Base-by-base conservation (phyloP, 2,797 vertebrate genomes). In the Kryptopterus vitreolus region DNA sequence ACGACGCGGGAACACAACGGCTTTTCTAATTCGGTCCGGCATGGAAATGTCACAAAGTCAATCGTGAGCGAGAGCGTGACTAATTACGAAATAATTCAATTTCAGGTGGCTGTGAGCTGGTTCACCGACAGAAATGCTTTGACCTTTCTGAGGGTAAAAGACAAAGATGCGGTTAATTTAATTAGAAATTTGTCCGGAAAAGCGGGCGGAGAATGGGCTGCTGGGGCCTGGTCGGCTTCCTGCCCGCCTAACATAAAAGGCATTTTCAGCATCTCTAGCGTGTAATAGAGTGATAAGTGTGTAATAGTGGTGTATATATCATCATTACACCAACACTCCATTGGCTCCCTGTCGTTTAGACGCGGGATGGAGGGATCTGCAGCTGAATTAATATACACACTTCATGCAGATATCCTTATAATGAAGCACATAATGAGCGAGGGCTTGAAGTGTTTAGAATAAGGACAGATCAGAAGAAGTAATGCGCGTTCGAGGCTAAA, bases 21-120 rank as follows among this genome's bases (percentile, higher is more conserved):
- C 26, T 24, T 53, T 81, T 61, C 58, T 79, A 26, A 72, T 53
- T 71, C 61, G 24, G 52, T 31, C 22, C 46, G 58, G 38, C 22
- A 59, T 10, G 22, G 48, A 78, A 85, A 85, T 62, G 63, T 53
- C 73, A 52, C 71, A 73, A 81, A 81, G 74, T 68, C 79, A 77
- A 61, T 73, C 59, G 18, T 73, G 62, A 73, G 22, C 79, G 26
- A 68, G 58, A 78, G 78, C 79, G 43, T 50, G 62, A 77, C 81
- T 80, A 78, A 84, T 77, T 77, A 79, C 83, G 33, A 78, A 79
- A 81, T 81, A 16, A 76, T 84, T 78, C 31, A 22, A 76, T 63
- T 82, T 73, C 15, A 35, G 69, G n/a, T 26, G 72, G 43, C 62
- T 33, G 20, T 65, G 71, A 78, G 78, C 50, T 33, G 55, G 38